These are phyloP conservation scores for Rhadina sibilatrix DNA, from an alignment of 2,113 vertebrate species.

Conservation along the genomic window DNA sequence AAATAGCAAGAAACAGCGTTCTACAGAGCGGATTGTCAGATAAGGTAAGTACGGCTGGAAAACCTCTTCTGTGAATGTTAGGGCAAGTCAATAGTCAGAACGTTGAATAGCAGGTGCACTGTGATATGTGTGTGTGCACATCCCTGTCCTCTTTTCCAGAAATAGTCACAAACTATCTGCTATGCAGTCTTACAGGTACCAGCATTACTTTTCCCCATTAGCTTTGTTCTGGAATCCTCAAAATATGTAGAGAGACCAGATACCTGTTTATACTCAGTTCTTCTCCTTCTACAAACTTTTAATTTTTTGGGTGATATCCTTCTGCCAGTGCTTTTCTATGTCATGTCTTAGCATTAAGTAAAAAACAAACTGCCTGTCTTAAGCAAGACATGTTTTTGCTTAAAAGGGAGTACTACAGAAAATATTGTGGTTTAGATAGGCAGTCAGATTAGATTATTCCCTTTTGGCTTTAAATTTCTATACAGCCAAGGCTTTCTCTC, in stretches of 20 bases:
- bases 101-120: neutral
- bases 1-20: constrained; percentile 96
- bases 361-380: neutral
- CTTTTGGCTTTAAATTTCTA: neutral
- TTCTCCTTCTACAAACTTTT: neutral
- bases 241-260: neutral
- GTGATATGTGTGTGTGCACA: neutral
- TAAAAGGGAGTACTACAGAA: neutral
- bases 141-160: neutral
- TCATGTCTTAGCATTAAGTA: neutral
- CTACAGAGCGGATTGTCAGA: constrained; percentile 93
- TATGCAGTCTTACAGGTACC: neutral
- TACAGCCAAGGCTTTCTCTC: neutral
- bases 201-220: neutral
- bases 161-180: neutral
- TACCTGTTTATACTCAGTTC: neutral
- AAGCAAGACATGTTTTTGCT: neutral
- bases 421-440: neutral
- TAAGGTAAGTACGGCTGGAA: constrained; percentile 74
- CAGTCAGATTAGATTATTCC: neutral
- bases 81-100: neutral
- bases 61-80: neutral
- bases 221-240: neutral
- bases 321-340: neutral
- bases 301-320: neutral